Evolutionary conservation across 2,113 vertebrate species (phyloP).

Genomic region (Pagrus major): DNA sequence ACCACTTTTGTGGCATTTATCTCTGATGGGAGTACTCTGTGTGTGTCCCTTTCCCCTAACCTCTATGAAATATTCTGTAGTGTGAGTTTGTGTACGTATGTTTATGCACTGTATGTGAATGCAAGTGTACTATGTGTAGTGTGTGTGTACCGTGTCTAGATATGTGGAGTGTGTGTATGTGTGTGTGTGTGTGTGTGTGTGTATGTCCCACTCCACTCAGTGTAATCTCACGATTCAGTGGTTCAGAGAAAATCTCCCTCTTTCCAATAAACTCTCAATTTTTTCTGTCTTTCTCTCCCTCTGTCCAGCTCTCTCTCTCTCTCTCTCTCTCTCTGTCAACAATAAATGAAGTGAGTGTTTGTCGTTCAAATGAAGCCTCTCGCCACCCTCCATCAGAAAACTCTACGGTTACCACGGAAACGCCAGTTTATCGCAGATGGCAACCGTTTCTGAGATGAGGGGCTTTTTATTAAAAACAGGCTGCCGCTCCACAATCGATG

Average conservation of each 20-base stretch:
- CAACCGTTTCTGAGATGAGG: conserved; percentile 45
- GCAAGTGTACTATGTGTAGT: conserved; percentile 25
- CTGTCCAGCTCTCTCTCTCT: conserved; percentile 12
- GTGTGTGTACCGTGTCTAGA: conserved; percentile 26
- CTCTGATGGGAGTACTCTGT: no score
- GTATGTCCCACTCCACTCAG: conserved; percentile 66
- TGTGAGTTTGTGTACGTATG: conserved; percentile 26
- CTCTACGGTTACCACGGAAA: conserved; percentile 63
- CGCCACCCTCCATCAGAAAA: conserved; percentile 50
- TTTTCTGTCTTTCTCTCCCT: conserved; percentile 47
- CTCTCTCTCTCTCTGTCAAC: conserved; percentile 50
- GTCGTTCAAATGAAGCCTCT: conserved; percentile 68
- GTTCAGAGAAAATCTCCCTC: conserved; percentile 84
- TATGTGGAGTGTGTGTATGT: conserved; percentile 26
- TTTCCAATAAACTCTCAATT: conserved; percentile 78
- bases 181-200: conserved; percentile 25
- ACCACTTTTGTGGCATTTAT: no score
- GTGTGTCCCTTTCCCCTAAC: not conserved
- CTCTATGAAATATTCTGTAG: conserved; percentile 29
- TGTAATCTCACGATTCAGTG: conserved; percentile 87
- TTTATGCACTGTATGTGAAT: conserved; percentile 20
- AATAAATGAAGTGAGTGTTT: conserved; percentile 71
- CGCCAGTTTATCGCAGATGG: conserved; percentile 46
- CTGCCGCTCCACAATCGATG: conserved; percentile 14
- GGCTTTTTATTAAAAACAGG: conserved; percentile 74